A percentile compares a stretch with the other conserved stretches of the same genome.
Conservation (phyloP, 2,888 invertebrate genomes). For the Callyntrura sp. region DNA sequence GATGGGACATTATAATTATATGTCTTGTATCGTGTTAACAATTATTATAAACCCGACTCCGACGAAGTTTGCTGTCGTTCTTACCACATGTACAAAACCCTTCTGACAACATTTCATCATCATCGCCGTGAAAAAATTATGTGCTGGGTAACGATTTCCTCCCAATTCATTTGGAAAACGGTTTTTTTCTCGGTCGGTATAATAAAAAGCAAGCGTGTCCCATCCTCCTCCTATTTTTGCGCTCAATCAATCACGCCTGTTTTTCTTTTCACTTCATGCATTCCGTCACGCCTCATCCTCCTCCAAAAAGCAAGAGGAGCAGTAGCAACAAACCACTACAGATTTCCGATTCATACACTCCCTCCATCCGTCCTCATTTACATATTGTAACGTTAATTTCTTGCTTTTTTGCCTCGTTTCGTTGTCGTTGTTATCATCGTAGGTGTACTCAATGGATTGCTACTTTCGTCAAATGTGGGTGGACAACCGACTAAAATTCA, state of each 20-base stretch:
- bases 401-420: conserved; percentile 49
- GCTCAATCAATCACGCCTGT: conserved; percentile 55
- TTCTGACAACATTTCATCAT: neutral
- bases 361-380: neutral
- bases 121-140: neutral
- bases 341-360: neutral
- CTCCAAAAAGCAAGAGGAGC: neutral
- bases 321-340: neutral
- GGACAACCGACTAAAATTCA: conserved; percentile 87
- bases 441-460: conserved; percentile 86
- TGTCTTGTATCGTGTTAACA: too few species aligned
- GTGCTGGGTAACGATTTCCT: too few species aligned
- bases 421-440: conserved; percentile 45
- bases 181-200: neutral
- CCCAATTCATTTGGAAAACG: too few species aligned
- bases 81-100: neutral
- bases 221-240: neutral
- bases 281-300: conserved; percentile 63
- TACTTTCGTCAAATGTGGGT: conserved; percentile 87
- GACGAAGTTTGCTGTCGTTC: neutral
- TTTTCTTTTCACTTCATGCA: conserved; percentile 60
- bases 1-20: too few species aligned
- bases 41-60: too few species aligned
- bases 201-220: neutral
- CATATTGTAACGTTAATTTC: neutral